Evolutionary conservation across 2,888 invertebrate genomes (phyloP).

Genomic region (Sialis lutaria): DNA sequence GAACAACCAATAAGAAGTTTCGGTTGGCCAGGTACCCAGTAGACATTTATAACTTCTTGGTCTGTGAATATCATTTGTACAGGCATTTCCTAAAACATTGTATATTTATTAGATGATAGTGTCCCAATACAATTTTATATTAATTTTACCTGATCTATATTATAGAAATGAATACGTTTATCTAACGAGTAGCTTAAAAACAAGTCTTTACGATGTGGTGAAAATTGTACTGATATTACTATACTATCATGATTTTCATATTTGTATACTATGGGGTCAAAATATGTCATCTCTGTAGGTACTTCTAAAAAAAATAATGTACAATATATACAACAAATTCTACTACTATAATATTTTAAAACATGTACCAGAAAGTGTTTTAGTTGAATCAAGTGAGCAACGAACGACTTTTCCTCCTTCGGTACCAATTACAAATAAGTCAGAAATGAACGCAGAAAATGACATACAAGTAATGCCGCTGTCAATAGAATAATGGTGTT

Average conservation of each 20-base stretch:
- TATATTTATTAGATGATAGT: too few species aligned
- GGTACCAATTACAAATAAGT: slow-evolving; percentile 24
- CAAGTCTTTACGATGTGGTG: slow-evolving; percentile 22
- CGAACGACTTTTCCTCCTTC: slow-evolving; percentile 25
- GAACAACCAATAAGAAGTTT: too few species aligned
- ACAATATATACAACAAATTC: background rate
- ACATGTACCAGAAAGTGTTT: slow-evolving; percentile 15
- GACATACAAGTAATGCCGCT: slow-evolving; percentile 23
- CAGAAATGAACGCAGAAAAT: slow-evolving; percentile 21
- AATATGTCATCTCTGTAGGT: slow-evolving; percentile 15
- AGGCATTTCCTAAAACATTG: too few species aligned
- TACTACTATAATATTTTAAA: background rate
- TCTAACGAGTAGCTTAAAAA: slow-evolving; percentile 23
- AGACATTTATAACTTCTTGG: too few species aligned
- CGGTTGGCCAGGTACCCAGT: too few species aligned
- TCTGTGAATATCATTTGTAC: too few species aligned
- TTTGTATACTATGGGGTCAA: slow-evolving; percentile 23
- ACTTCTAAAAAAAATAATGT: slow-evolving; percentile 12
- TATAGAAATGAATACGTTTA: slow-evolving; percentile 23
- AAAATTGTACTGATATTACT: slow-evolving; percentile 19
- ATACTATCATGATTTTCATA: slow-evolving; percentile 23
- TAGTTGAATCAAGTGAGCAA: slow-evolving; percentile 22
- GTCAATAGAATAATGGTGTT: slow-evolving; percentile 6
- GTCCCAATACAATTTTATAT: too few species aligned
- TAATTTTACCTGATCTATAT: slow-evolving; percentile 20